These are phyloP conservation scores for Trematocara nigrifrons DNA, from an alignment of 2,113 vertebrate species.

Conservation along the genomic window DNA sequence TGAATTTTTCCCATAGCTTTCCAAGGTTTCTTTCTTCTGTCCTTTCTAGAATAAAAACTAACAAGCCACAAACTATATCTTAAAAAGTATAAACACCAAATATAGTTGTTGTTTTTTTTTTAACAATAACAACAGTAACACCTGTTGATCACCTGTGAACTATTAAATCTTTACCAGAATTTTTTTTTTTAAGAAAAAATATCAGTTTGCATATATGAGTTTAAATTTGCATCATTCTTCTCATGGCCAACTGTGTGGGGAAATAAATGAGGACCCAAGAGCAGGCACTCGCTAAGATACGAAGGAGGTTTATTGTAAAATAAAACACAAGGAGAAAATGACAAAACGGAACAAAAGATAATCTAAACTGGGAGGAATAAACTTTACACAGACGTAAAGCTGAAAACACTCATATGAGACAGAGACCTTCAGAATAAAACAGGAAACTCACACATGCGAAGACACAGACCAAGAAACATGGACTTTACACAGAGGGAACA, in stretches of 20 bases:
- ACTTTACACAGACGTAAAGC: neutral
- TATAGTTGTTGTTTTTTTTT: neutral
- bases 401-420: neutral
- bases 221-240: neutral
- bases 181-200: neutral
- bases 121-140: neutral
- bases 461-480: neutral
- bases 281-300: neutral
- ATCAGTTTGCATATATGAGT: neutral
- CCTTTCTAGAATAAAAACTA: neutral
- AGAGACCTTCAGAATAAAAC: neutral
- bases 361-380: neutral
- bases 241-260: rapidly evolving
- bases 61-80: neutral
- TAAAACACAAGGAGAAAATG: neutral
- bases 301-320: neutral
- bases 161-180: neutral
- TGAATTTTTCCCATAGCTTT: neutral
- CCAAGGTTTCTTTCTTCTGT: neutral
- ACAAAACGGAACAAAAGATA: neutral
- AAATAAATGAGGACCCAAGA: neutral
- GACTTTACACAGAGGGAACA: neutral
- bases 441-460: neutral
- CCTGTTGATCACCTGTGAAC: neutral
- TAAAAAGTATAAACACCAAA: neutral